Evolutionary conservation across 2,888 invertebrate species (phyloP), one percentile per base, ranked within the genome.

Genomic region (Masnerella sp.): DNA sequence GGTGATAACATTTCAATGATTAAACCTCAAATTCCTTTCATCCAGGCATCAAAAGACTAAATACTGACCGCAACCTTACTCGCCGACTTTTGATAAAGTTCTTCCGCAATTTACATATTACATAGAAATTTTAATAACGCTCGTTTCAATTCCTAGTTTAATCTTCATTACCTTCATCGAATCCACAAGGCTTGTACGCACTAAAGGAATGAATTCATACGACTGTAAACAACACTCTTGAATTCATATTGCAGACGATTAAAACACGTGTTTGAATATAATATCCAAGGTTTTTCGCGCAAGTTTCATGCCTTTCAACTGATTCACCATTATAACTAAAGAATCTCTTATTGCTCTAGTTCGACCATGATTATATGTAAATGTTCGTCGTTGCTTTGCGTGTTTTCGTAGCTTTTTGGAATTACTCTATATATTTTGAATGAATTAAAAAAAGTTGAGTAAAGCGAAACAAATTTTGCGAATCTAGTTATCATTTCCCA

Each of bases 261-360:
- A 49, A 61, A 61, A 61, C 61, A 18, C 40, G 59, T 45, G 45
- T 59, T 61, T 38, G 49, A 36, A 40, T 61, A 25, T 30, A 38
- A 47, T 38, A 61, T 49, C 25, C 49, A 61, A 61, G 49, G 61
- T 32, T 49, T 34, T 61, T 28, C 14, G n/a, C 9, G n/a, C 20
- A 20, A 22, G 42, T 18, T 32, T 42, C 11, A 32, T 14, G 11
- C 15, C 1, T 40, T 15, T 40, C 25, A 1, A 25, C 28, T 34
- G 34, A 49, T 34, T 34, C 34, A 20, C 12, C 32, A 14, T 30
- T 1, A 7, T 8, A n/a, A 17, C 17, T 47, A 9, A 47, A 30
- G 1, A 11, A 47, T 30, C 30, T 30, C 30, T 32, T 32, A 12
- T 28, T 14, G 28, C 25, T 28, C 15, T 15, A 45, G 20, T 25